Percentiles rank a stretch among this genome's conserved stretches.
Evolutionary conservation across 2,113 vertebrate species (phyloP).

Genomic region (Pygoscelis antarcticus): DNA sequence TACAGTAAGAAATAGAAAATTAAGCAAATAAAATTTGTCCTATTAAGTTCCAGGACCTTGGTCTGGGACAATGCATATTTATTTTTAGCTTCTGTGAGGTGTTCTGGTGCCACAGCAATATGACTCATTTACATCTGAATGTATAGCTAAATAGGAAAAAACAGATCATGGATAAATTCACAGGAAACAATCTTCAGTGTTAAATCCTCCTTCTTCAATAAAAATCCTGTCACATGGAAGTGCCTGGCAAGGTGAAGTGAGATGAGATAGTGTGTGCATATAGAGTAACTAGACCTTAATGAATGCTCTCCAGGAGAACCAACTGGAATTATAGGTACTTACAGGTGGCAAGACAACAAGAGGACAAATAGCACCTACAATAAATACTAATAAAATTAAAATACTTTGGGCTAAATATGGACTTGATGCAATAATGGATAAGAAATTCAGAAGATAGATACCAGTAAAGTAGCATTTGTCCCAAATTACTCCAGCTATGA

Average conservation of each 20-base stretch:
- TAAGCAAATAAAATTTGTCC: background rate
- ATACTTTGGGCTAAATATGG: background rate
- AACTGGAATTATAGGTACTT: background rate
- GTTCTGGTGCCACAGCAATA: background rate
- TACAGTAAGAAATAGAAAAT: background rate
- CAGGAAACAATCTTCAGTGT: background rate
- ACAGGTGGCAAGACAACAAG: background rate
- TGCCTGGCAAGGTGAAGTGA: background rate
- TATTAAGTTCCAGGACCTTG: background rate
- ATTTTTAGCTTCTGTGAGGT: background rate
- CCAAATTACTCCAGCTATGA: background rate
- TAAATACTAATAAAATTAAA: background rate
- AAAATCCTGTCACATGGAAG: background rate
- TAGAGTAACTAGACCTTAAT: background rate
- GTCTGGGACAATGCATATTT: background rate
- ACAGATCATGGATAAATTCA: background rate
- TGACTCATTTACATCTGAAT: constrained; percentile 11
- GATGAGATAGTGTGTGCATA: background rate
- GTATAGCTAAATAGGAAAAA: background rate
- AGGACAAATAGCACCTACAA: background rate
- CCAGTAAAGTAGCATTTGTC: background rate
- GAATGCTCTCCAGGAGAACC: background rate
- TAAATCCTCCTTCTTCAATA: background rate
- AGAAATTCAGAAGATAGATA: background rate
- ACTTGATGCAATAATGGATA: background rate